Conservation (phyloP, 2,113 vertebrate genomes). For the Oriolus oriolus region DNA sequence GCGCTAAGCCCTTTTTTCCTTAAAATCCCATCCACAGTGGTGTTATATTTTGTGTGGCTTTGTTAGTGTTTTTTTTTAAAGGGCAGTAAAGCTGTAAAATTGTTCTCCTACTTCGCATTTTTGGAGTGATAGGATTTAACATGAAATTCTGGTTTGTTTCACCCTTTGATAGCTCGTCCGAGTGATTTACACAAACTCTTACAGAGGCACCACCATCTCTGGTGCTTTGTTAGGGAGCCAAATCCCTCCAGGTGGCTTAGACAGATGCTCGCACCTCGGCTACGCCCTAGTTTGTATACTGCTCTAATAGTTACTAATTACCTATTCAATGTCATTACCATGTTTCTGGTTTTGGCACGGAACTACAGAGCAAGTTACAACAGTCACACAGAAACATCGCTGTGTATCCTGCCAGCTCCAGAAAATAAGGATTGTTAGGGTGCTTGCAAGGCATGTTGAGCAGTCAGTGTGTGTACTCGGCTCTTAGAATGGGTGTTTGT, state of each 20-base stretch:
- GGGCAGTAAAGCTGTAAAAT: background rate
- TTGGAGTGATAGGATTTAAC: slow-evolving; percentile 2
- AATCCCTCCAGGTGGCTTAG: slow-evolving; percentile 71
- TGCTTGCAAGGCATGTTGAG: background rate
- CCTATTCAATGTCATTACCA: slow-evolving; percentile 68
- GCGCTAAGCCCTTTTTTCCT: background rate
- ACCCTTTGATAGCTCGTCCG: slow-evolving; percentile 43
- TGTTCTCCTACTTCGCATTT: background rate
- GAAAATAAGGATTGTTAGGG: slow-evolving; percentile 4
- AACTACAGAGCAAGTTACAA: slow-evolving; percentile 71
- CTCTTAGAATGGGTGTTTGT: background rate
- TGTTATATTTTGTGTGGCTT: background rate
- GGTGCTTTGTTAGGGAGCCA: slow-evolving; percentile 75
- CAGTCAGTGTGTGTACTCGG: background rate
- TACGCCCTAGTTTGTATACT: slow-evolving; percentile 72
- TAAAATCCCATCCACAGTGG: background rate
- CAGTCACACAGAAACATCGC: slow-evolving; percentile 58
- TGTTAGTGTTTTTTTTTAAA: background rate
- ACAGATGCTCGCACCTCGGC: slow-evolving; percentile 68
- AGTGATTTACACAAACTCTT: slow-evolving; percentile 59
- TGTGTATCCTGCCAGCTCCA: slow-evolving; percentile 40
- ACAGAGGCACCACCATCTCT: slow-evolving; percentile 56
- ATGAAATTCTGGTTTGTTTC: slow-evolving; percentile 5
- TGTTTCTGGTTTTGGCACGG: slow-evolving; percentile 64
- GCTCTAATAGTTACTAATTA: slow-evolving; percentile 80